Base-by-base conservation (phyloP, 1,140 invertebrate genomes). In the Drosophila chauvacae region DNA sequence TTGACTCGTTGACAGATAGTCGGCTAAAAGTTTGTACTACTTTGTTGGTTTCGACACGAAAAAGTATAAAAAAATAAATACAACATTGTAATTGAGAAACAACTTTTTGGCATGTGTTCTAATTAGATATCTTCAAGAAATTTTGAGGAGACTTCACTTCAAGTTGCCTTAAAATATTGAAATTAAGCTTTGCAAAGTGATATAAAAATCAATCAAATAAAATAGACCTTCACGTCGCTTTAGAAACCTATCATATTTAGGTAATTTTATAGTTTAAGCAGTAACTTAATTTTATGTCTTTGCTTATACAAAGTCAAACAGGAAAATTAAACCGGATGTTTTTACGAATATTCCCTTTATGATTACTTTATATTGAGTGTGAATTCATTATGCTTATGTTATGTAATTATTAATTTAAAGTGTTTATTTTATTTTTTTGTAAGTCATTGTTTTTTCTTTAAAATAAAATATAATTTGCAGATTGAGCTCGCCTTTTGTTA, bases 1-100 rank as follows among this genome's bases (percentile, higher is more conserved):
- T 87, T 75, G 79, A 77, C 81, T 64, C 57, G 55, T 77, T 77
- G 72, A 60, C 62, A 68, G 62, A 44, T 47, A 60, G 59, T 61
- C 55, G 35, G n/a, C 30, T 44, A 33, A 13, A 62, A 48, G 23
- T 55, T 37, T 35, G 55, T 35, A 53, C 18, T 35, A 76, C 37
- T 55, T 68, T 76, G n/a, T 61, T 55, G 33, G 26, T 23, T 53
- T 23, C 45, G 20, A 45, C 60, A 20, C 18, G 33, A 50, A 63
- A 56, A 47, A 51, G 42, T 74, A 28, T 18, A 23, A 23, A 47
- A 51, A 73, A 50, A 37, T 0, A 53, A 26, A 7, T 3, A 33
- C 16, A 37, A 41, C 13, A n/a, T 47, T 14, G 4, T 28, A 60
- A 37, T 28, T 6, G 57, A 26, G 30, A 41, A 58, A 16, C 14